phyloP scores from a whole-genome alignment of 2,797 vertebrate species.

The Pogoniulus pusillus region DNA sequence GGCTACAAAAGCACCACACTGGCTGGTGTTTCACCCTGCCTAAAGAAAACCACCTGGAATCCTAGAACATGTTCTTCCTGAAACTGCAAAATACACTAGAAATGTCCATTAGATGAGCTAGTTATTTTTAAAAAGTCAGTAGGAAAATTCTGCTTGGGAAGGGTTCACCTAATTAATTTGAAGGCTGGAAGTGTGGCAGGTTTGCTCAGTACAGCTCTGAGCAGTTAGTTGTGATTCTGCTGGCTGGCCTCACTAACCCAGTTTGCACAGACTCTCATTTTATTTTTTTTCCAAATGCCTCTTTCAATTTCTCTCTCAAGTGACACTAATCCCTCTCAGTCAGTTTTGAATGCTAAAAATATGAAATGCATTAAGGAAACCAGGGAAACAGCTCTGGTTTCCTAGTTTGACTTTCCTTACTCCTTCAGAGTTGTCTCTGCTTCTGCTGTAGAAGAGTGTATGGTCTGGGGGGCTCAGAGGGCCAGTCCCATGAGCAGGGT shows the following conservation, averaged over 20 bases:
- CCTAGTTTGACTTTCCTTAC: not conserved
- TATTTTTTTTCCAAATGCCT: not conserved
- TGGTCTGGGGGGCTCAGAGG: too few species aligned
- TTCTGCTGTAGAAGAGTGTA: fast-evolving
- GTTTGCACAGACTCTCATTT: not conserved
- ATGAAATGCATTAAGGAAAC: not conserved
- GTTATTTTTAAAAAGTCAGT: not conserved
- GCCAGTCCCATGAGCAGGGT: not conserved
- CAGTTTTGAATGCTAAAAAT: not conserved
- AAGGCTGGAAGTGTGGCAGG: not conserved
- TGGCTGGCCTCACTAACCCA: not conserved
- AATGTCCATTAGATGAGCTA: not conserved
- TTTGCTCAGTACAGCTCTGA: not conserved
- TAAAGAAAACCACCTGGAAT: too few species aligned
- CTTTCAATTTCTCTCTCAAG: not conserved
- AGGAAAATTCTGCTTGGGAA: not conserved
- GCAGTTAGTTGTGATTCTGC: not conserved
- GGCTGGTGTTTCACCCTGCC: not conserved
- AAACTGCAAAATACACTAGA: not conserved
- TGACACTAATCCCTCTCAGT: not conserved
- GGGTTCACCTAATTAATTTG: not conserved
- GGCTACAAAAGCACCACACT: not conserved
- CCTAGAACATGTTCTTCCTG: not conserved
- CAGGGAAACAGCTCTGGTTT: not conserved
- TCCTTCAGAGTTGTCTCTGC: not conserved